Base-by-base conservation (phyloP, 2,113 vertebrate species). In the Pterophyllum scalare region DNA sequence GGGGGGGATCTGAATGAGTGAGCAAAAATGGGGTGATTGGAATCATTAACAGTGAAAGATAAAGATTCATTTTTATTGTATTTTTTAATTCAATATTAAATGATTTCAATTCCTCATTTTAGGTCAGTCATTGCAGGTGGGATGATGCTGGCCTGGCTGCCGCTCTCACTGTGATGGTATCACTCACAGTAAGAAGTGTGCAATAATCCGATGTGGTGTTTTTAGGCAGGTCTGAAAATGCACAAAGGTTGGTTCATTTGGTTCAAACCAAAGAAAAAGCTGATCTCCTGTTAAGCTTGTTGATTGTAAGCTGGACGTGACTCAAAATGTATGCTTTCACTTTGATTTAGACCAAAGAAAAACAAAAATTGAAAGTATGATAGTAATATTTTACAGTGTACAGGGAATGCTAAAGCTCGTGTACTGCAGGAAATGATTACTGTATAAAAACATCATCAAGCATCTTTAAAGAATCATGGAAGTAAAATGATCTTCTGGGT, bases 31-130 rank as follows among this genome's bases (percentile, higher is more conserved):
- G 49, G 86, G 85, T 85, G 88, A 90, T 82, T 87, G 89, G 87
- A 93, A 90, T 90, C 67, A 88, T 81, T 79, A 79, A 85, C 72
- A 59, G 75, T 80, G 38, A 64, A 74, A 26, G 31, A 10, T 43
- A 57, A 31, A 75, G 62, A 33, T 79, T 83, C 19, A 17, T 33
- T 61, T 54, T 43, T 0, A 2, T 11, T 19, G 4, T 20, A 12
- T 6, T 28, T 79, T 43, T 1, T 3, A 12, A 58, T n/a, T 28
- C 52, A 28, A 35, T 11, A 9, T 74, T 87, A 0, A 88, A 87
- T 79, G 80, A 92, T 88, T 91, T 91, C 83, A 77, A 84, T 81
- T 87, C 87, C 83, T 89, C 72, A 84, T 91, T 87, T 89, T 38
- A 67, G 80, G 76, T 90, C 88, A 88, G 82, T 82, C 81, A 78